A percentile compares a stretch with the other conserved stretches of the same genome.
Evolutionary conservation across 2,888 invertebrate species (phyloP).

Genomic region (Dioctria linearis): DNA sequence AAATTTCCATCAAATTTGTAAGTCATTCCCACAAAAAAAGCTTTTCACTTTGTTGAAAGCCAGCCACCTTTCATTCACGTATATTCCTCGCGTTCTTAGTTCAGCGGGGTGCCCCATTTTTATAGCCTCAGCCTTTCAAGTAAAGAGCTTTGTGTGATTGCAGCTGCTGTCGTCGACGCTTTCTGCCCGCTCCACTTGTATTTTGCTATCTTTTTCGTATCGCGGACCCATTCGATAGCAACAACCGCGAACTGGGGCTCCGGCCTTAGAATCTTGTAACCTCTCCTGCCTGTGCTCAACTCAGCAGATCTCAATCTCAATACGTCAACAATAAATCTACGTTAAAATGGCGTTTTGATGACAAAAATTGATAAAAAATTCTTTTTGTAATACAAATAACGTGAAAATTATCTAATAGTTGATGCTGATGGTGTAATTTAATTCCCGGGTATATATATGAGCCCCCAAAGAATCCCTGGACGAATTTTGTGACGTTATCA

Average conservation of each 20-base stretch:
- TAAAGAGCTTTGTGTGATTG: conserved; percentile 4
- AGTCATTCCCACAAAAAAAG: neutral
- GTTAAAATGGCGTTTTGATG: conserved; percentile 39
- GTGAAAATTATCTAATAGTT: too few relatives aligned
- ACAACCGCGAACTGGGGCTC: conserved; percentile 31
- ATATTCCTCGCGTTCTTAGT: neutral
- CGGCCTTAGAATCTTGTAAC: conserved; percentile 29
- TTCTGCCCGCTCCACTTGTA: conserved; percentile 1
- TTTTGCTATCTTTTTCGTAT: conserved; percentile 32
- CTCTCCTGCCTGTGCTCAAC: too few relatives aligned
- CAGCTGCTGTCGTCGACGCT: conserved; percentile 14
- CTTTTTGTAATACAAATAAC: neutral
- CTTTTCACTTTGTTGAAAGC: conserved; percentile 18
- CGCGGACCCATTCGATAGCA: conserved; percentile 22
- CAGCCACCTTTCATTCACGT: conserved; percentile 4
- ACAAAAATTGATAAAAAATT: neutral
- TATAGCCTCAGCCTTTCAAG: conserved; percentile 1
- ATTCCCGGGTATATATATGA: too few relatives aligned
- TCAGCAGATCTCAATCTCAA: neutral
- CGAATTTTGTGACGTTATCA: conserved; percentile 11
- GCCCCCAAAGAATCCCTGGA: too few relatives aligned
- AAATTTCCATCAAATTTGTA: too few relatives aligned
- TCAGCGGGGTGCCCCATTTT: conserved; percentile 19
- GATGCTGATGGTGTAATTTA: too few relatives aligned
- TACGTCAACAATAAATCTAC: conserved; percentile 19